Evolutionary conservation across 2,888 invertebrate genomes (phyloP), one percentile per base, ranked within the genome.

Genomic region (Chaetogeoica ovagalla): DNA sequence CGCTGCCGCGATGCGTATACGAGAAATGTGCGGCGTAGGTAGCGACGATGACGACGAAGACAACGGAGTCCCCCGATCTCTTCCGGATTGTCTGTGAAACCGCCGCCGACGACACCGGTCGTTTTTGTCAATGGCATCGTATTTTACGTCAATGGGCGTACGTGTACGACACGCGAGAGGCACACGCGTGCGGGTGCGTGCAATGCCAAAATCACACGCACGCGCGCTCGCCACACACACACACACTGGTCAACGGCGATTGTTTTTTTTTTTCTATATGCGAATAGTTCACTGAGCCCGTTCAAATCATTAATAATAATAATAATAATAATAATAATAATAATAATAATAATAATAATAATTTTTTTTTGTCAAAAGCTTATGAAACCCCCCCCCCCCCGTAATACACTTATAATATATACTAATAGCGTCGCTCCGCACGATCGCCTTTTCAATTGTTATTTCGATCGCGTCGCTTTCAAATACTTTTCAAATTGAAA

Each of bases 51-150:
- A 4, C 30, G 30, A 4, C 30, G 30, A 4, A 30, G 30, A 23
- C 48, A 23, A 39, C 15, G 30, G 30, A 30, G 30, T 30, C 30
- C n/a, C n/a, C n/a, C 30, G 30, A 43, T 30, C 57, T 43, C 65
- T 66, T 57, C 55, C 65, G 23, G 74, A 75, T 43, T 52, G 19
- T 21, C 48, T 62, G 17, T 13, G 48, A 48, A 48, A 13, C 48
- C 15, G 48, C 23, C 23, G 30, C 39, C 13, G 63, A 11, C 19
- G 48, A 23, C 63, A 23, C 11, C 62, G 62, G 30, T 9, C 37
- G 66, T 43, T 43, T 66, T 75, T 30, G 75, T 66, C 75, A 75
- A 75, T 75, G 75, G 66, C 75, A 59, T 75, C 57, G 66, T 48
- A 39, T 66, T 30, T 66, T 59, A 59, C 43, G 75, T 48, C 65